phyloP scores from a whole-genome alignment of 2,888 invertebrate species.

The Zonitis immaculata region DNA sequence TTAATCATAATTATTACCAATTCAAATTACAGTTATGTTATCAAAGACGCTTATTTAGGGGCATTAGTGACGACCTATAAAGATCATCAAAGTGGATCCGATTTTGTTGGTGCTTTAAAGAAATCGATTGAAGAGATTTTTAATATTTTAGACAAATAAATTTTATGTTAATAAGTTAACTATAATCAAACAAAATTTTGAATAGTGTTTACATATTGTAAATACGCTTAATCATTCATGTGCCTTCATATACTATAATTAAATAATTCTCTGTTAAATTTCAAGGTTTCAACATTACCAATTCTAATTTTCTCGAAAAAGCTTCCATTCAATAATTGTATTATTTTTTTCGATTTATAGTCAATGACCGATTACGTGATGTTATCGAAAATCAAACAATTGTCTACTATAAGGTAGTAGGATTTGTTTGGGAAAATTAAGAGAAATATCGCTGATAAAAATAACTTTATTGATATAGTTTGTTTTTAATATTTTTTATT shows the following conservation, averaged over 20 bases:
- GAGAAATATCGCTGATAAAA: neutral
- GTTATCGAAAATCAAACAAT: too few species aligned
- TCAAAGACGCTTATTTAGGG: conserved; percentile 76
- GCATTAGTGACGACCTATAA: conserved; percentile 79
- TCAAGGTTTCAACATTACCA: too few species aligned
- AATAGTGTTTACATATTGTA: too few species aligned
- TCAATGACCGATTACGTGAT: neutral
- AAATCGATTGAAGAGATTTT: conserved; percentile 68
- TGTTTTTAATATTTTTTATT: neutral
- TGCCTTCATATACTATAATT: too few species aligned
- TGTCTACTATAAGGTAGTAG: neutral
- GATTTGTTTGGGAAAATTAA: neutral
- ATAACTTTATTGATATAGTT: neutral
- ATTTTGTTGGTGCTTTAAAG: conserved; percentile 66
- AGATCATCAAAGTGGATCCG: conserved; percentile 62
- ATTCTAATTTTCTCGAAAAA: too few species aligned
- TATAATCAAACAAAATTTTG: too few species aligned
- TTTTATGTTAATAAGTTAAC: too few species aligned
- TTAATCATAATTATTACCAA: too few species aligned
- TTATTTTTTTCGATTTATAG: neutral
- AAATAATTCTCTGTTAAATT: too few species aligned
- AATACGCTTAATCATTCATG: too few species aligned
- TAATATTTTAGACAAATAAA: conserved; percentile 20
- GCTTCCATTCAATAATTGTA: too few species aligned
- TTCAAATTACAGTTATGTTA: conserved; percentile 73